Base-by-base conservation (phyloP, 2,113 vertebrate species). In the Chaetodon trifascialis region DNA sequence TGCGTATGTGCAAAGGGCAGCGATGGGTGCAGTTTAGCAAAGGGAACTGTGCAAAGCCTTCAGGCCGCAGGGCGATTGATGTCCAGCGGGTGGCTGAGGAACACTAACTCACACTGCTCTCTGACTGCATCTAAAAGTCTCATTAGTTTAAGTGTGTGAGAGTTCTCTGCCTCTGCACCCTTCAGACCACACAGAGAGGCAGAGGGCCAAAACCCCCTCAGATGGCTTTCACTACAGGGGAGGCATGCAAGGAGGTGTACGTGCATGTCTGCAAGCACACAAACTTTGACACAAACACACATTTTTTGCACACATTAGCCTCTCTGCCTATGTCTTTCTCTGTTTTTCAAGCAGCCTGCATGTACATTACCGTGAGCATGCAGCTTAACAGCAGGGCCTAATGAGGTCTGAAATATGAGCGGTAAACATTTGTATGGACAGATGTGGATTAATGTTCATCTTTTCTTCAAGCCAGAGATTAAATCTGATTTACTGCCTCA, bases 361-460 rank as follows among this genome's bases (percentile, higher is more conserved):
- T 66, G 67, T 44, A 63, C 54, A 78, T 52, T 77, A 80, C 76
- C 54, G 75, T 79, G 67, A 64, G 68, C 80, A 65, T 52, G 79
- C 80, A 82, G 86, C 82, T 92, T 89, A 92, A 70, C 89, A 86
- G 72, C 60, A 34, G 64, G 83, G 69, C 69, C 74, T 88, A 90
- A 89, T 86, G 74, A 91, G 71, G 82, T 89, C 91, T 91, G 90
- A 95, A 94, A 94, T 94, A 91, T 90, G 91, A 93, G 87, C 68
- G 73, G 87, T 88, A 95, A 94, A 95, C 94, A 94, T 95, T 95
- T 94, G 94, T 93, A 92, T 91, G 93, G 91, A 94, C 94, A 96
- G 94, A 95, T 94, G 95, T 94, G 95, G 94, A 96, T 95, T 95
- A 95, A 93, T 95, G 91, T 93, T 95, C 92, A 94, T 95, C 93